These are phyloP conservation scores for Drosophila setifemur DNA, from an alignment of 1,140 invertebrate genomes.

Conservation along the genomic window DNA sequence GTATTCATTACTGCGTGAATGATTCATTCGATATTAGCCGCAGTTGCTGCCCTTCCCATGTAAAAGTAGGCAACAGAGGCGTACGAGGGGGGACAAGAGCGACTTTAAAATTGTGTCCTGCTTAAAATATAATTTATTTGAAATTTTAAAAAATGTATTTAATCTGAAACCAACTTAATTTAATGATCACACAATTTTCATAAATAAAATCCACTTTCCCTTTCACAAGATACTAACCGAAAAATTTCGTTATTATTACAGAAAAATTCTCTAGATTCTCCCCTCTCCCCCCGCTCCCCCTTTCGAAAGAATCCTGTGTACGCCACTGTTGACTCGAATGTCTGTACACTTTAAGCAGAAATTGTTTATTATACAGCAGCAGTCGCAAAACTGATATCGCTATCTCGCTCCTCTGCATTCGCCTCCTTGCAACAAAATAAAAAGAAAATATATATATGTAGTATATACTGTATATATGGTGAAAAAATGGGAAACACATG, in stretches of 20 bases:
- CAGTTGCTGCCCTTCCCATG: slow-evolving; percentile 18
- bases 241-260: too few relatives aligned
- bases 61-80: background rate
- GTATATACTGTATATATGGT: background rate
- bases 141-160: too few relatives aligned
- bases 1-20: slow-evolving; percentile 16
- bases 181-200: too few relatives aligned
- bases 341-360: slow-evolving; percentile 40
- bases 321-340: background rate
- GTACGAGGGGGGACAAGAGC: too few relatives aligned
- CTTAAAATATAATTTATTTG: too few relatives aligned
- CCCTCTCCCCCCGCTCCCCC: too few relatives aligned
- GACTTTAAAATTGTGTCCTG: too few relatives aligned
- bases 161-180: too few relatives aligned
- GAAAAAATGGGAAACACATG: slow-evolving; percentile 43
- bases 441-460: background rate
- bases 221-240: too few relatives aligned
- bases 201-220: background rate
- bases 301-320: background rate
- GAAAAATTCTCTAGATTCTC: too few relatives aligned
- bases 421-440: slow-evolving; percentile 16
- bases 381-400: slow-evolving; percentile 27
- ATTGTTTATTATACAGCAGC: slow-evolving; percentile 66
- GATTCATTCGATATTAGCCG: slow-evolving; percentile 21
- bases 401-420: slow-evolving; percentile 6